A percentile compares a stretch with the other conserved stretches of the same genome.
phyloP scores from a whole-genome alignment of 2,113 vertebrate genomes.

The Hippolais icterina region DNA sequence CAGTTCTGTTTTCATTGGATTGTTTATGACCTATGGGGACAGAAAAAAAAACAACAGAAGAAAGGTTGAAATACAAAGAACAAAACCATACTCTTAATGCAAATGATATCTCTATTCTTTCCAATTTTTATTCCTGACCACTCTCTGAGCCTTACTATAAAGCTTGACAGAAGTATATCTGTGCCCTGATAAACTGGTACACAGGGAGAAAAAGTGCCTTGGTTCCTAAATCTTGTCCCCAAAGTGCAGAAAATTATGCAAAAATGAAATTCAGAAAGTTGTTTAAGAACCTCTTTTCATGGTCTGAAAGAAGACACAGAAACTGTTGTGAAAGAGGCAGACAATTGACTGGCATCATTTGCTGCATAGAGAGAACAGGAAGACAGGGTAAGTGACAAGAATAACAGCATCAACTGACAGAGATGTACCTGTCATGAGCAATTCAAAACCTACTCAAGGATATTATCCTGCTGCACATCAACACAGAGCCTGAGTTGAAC shows the following conservation, averaged over 20 bases:
- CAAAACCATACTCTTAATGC: neutral
- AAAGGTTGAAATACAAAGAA: neutral
- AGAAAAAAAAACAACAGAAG: neutral
- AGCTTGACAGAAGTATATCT: neutral
- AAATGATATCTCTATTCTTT: neutral
- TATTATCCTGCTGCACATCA: neutral
- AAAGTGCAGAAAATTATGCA: neutral
- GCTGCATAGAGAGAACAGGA: neutral
- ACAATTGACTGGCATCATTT: neutral
- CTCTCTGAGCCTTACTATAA: neutral
- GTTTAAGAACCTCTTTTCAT: neutral
- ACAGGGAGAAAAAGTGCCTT: neutral
- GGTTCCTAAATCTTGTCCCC: neutral
- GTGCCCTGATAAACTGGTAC: neutral
- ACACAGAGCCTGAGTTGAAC: neutral
- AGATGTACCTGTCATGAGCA: neutral
- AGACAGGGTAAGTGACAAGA: conserved; percentile 13
- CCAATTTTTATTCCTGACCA: neutral
- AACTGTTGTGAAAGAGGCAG: conserved; percentile 14
- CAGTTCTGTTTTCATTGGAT: neutral
- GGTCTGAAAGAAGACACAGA: neutral
- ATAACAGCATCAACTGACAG: neutral
- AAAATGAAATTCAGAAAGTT: neutral
- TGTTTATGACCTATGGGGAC: neutral
- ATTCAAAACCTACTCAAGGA: conserved; percentile 7